Percentiles rank a stretch among this genome's conserved stretches.
These are phyloP conservation scores for Drymonia ruficornis DNA, from an alignment of 2,888 invertebrate species.

Conservation along the genomic window DNA sequence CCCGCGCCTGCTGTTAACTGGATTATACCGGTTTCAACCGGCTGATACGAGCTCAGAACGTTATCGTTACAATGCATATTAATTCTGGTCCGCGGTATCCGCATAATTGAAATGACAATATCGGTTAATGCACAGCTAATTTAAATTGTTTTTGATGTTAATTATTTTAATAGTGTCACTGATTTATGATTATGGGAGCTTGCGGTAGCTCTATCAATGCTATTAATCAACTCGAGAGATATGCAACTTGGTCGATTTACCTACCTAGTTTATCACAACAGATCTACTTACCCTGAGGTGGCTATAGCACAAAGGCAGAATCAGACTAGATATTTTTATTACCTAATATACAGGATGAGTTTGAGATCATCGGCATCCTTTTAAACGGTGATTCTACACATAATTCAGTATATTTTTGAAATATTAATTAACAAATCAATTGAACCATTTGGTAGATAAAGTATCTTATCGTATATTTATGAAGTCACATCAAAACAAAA, in stretches of 20 bases:
- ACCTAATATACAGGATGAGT: too few relatives aligned
- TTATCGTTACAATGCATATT: constrained; percentile 1
- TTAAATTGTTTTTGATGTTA: constrained; percentile 10
- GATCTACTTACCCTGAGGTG: too few relatives aligned
- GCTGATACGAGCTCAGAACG: background rate
- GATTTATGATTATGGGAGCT: constrained; percentile 1
- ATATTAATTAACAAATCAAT: too few relatives aligned
- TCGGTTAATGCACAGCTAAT: constrained; percentile 9
- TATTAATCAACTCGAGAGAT: background rate
- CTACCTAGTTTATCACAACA: too few relatives aligned
- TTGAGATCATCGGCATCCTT: too few relatives aligned
- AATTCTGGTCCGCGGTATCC: background rate
- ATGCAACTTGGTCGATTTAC: background rate
- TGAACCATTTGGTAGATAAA: too few relatives aligned
- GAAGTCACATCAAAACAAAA: too few relatives aligned
- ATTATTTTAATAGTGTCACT: constrained; percentile 1
- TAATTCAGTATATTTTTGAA: too few relatives aligned
- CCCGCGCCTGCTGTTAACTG: background rate
- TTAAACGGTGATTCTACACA: too few relatives aligned
- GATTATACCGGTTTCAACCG: background rate
- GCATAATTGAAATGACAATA: constrained; percentile 2
- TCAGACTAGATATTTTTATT: too few relatives aligned
- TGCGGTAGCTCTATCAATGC: background rate
- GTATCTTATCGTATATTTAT: too few relatives aligned
- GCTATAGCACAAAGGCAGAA: too few relatives aligned